These are phyloP conservation scores for Neuroscelio doddi DNA, from an alignment of 2,888 invertebrate genomes.

Conservation along the genomic window DNA sequence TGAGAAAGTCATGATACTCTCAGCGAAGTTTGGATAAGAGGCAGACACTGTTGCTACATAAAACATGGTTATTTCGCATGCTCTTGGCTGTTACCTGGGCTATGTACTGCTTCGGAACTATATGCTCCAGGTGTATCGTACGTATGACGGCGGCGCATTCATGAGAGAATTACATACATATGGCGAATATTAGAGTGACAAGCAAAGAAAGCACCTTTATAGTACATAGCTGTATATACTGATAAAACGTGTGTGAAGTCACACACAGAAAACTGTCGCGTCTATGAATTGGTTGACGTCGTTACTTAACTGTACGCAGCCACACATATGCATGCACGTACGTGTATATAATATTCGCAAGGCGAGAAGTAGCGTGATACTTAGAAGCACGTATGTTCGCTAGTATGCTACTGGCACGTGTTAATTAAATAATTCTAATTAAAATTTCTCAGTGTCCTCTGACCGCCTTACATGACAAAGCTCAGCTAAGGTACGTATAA, in stretches of 20 bases:
- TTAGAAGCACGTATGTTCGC: constrained; percentile 1
- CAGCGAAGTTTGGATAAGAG: constrained; percentile 24
- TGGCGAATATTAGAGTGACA: constrained; percentile 25
- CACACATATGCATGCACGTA: too few species aligned
- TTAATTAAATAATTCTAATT: constrained; percentile 64
- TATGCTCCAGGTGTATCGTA: constrained; percentile 23
- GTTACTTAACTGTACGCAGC: background rate
- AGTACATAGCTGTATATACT: constrained; percentile 3
- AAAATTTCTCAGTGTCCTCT: constrained; percentile 51
- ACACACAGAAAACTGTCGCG: constrained; percentile 18
- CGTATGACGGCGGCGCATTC: constrained; percentile 26
- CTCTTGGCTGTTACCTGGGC: constrained; percentile 29
- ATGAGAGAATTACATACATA: constrained; percentile 17
- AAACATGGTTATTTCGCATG: constrained; percentile 36
- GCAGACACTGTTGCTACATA: constrained; percentile 39
- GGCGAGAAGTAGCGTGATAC: constrained; percentile 1
- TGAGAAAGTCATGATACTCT: constrained; percentile 18
- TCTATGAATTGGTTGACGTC: constrained; percentile 2
- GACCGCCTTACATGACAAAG: constrained; percentile 1
- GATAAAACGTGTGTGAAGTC: constrained; percentile 9
- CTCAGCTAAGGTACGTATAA: background rate
- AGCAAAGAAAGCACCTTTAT: constrained; percentile 23
- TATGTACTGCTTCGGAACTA: constrained; percentile 29
- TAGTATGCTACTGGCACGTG: constrained; percentile 10
- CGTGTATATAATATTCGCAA: background rate